Percentiles rank a stretch among this genome's conserved stretches.
phyloP scores from a whole-genome alignment of 2,113 vertebrate genomes.

The Halichoeres trimaculatus region DNA sequence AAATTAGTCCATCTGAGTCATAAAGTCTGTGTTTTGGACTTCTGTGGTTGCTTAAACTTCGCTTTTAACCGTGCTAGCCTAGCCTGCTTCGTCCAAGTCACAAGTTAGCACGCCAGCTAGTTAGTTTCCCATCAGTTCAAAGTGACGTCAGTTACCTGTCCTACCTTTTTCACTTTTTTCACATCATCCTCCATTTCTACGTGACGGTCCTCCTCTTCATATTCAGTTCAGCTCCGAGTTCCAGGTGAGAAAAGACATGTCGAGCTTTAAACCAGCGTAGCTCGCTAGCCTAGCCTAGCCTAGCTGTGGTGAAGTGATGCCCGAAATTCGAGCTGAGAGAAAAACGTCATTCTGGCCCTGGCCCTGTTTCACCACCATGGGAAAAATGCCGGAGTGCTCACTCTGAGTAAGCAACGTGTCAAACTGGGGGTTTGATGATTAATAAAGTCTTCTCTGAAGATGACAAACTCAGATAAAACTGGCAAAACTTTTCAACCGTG shows the following conservation, averaged over 20 bases:
- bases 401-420: background rate
- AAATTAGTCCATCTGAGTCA: too few species aligned
- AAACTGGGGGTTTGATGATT: background rate
- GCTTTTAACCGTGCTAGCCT: conserved; percentile 13
- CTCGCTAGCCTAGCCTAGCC: conserved; percentile 44
- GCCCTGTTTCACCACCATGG: background rate
- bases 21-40: too few species aligned
- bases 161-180: conserved; percentile 94
- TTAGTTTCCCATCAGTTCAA: conserved; percentile 24
- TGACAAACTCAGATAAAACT: conserved; percentile 76
- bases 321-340: conserved; percentile 37
- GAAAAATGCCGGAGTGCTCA: background rate
- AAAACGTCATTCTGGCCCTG: conserved; percentile 41
- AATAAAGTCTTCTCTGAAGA: conserved; percentile 8
- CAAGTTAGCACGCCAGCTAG: conserved; percentile 39
- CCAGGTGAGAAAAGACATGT: conserved; percentile 49
- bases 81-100: conserved; percentile 1
- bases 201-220: conserved; percentile 75
- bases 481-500: conserved; percentile 87
- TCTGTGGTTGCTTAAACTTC: background rate
- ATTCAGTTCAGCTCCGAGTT: conserved; percentile 50
- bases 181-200: conserved; percentile 93
- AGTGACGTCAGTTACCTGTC: conserved; percentile 32
- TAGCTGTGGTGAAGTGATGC: conserved; percentile 43
- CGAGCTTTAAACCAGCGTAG: conserved; percentile 22